phyloP scores from a whole-genome alignment of 2,797 vertebrate species.

The Epinephelus malabaricus region DNA sequence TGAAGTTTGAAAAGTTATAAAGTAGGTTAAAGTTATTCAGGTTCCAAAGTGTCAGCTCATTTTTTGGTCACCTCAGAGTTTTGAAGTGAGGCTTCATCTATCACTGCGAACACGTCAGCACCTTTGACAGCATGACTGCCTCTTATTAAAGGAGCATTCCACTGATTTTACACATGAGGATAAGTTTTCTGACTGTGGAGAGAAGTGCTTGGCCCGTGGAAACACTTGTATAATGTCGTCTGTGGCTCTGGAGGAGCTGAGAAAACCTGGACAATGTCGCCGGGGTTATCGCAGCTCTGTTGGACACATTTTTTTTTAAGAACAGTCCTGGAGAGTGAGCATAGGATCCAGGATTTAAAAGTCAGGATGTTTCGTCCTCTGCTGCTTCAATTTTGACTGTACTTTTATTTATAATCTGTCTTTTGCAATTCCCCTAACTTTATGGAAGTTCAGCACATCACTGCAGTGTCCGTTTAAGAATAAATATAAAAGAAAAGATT shows the following conservation, averaged over 20 bases:
- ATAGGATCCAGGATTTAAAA: conserved; percentile 1
- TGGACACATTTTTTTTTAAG: not conserved
- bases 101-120: conserved; percentile 27
- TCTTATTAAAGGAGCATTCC: conserved; percentile 36
- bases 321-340: not conserved
- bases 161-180: conserved; percentile 56
- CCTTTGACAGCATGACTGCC: conserved; percentile 41
- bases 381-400: not conserved
- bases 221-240: conserved; percentile 19
- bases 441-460: not conserved
- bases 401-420: not conserved
- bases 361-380: not conserved
- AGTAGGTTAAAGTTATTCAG: conserved; percentile 47
- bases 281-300: conserved; percentile 2
- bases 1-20: conserved; percentile 46
- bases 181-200: conserved; percentile 29
- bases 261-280: conserved; percentile 13
- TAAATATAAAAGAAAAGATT: not conserved
- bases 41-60: conserved; percentile 12
- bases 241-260: conserved; percentile 22
- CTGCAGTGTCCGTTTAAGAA: not conserved
- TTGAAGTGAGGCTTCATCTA: conserved; percentile 22
- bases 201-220: conserved; percentile 18
- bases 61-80: conserved; percentile 35
- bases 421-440: not conserved